These are phyloP conservation scores for Lordiphosa andalusiaca DNA, from an alignment of 2,888 invertebrate genomes.

Conservation along the genomic window DNA sequence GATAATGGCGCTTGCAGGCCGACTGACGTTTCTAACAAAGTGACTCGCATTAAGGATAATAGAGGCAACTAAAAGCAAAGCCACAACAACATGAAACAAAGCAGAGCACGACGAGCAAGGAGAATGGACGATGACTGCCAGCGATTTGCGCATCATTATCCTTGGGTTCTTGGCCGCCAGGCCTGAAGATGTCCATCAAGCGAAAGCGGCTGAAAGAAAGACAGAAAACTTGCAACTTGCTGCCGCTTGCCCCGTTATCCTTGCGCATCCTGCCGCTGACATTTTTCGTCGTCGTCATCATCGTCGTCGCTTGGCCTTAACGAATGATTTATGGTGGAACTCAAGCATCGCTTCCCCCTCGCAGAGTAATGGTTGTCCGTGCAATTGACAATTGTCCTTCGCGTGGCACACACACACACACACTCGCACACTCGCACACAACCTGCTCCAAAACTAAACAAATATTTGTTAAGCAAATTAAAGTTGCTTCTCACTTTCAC, in stretches of 20 bases:
- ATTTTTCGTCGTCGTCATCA: constrained; percentile 67
- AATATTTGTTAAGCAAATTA: constrained; percentile 73
- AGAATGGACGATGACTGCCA: constrained; percentile 52
- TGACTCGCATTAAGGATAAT: constrained; percentile 75
- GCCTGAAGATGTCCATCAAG: constrained; percentile 62
- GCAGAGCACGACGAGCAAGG: constrained; percentile 41
- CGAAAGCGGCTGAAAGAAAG: constrained; percentile 7
- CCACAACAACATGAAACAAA: constrained; percentile 61
- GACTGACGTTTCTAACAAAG: constrained; percentile 74
- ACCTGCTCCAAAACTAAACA: constrained; percentile 41
- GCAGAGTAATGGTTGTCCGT: constrained; percentile 24
- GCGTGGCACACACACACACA: constrained; percentile 7
- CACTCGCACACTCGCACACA: background rate
- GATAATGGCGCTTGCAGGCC: constrained; percentile 74
- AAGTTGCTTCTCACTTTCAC: constrained; percentile 46
- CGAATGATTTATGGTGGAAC: constrained; percentile 61
- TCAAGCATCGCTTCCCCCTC: constrained; percentile 38
- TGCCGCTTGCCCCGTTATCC: constrained; percentile 35
- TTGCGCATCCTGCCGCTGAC: constrained; percentile 60
- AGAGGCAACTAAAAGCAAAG: constrained; percentile 71
- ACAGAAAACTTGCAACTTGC: constrained; percentile 48
- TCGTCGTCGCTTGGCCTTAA: constrained; percentile 44
- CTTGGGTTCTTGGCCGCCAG: constrained; percentile 52
- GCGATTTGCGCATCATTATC: constrained; percentile 73
- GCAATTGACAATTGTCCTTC: constrained; percentile 69